Conservation (phyloP, 2,797 vertebrate genomes). For the Naso thynnoides region DNA sequence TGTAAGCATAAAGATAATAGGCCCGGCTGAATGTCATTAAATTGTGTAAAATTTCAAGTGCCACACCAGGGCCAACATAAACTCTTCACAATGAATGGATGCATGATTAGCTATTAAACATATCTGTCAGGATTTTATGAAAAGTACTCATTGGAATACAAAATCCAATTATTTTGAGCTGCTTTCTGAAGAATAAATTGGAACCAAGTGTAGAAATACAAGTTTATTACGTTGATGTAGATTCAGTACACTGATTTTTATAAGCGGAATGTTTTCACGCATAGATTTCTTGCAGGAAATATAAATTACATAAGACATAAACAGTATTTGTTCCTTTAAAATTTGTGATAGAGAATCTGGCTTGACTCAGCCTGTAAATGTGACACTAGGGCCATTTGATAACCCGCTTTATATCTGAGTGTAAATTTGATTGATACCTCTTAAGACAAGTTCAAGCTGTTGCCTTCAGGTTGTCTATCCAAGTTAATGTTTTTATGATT, state of each 20-base stretch:
- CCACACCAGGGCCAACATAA: constrained; percentile 30
- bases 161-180: constrained; percentile 25
- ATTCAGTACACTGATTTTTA: background rate
- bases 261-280: background rate
- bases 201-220: background rate
- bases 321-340: background rate
- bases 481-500: constrained; percentile 20
- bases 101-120: constrained; percentile 45
- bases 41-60: constrained; percentile 49
- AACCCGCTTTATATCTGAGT: background rate
- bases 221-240: background rate
- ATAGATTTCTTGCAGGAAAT: background rate
- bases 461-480: constrained; percentile 37
- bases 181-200: constrained; percentile 23
- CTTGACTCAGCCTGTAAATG: background rate
- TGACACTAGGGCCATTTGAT: background rate
- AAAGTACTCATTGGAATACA: constrained; percentile 14
- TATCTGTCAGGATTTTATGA: constrained; percentile 38
- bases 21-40: constrained; percentile 57
- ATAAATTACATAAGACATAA: background rate
- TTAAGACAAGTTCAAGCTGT: constrained; percentile 51
- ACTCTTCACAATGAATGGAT: constrained; percentile 38
- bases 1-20: constrained; percentile 68
- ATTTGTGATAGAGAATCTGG: background rate
- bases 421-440: constrained; percentile 34